Base-by-base conservation (phyloP, 2,113 vertebrate species). In the Crypturellus undulatus region DNA sequence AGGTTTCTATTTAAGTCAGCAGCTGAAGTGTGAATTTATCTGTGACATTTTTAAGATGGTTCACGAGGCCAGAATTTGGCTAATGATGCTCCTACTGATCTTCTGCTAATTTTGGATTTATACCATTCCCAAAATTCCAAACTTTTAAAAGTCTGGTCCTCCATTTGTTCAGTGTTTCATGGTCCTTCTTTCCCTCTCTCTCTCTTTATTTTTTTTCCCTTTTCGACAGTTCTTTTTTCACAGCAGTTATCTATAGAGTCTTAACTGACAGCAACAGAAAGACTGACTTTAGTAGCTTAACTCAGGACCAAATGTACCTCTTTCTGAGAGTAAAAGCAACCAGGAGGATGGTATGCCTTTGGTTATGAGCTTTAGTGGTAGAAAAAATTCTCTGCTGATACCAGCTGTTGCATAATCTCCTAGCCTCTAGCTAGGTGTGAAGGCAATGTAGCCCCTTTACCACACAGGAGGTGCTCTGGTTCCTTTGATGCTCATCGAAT, bases 21-120 rank as follows among this genome's bases (percentile, higher is more conserved):
- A 94, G 94, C 93, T 85, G 95, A 97, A 95, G 89, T 96, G 95
- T 96, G 95, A 96, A 95, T 97, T 92, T 94, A 89, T 97, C 92
- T 94, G 85, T 96, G 97, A 97, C 95, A 95, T 96, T 97, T 97
- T 96, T 96, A 94, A 96, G 94, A 96, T 86, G 80, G 93, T 90
- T 94, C 4, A 6, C 34, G 93, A 91, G 69, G 87, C 94, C 96
- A 97, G 94, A 90, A 89, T 95, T 95, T 96, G 84, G 94, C 80
- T 92, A 93, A 92, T 92, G 95, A 94, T 96, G 89, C 78, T 94
- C 65, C 6, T 90, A 89, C 68, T 92, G 92, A 95, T 96, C 32
- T 69, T 75, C 64, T 94, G 85, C 89, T 97, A 96, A 93, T 94
- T 96, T 96, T 96, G 87, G 85, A 87, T 92, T 96, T 96, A 95